phyloP scores from a whole-genome alignment of 1,140 invertebrate genomes.

The Zaprionus tsacasi region DNA sequence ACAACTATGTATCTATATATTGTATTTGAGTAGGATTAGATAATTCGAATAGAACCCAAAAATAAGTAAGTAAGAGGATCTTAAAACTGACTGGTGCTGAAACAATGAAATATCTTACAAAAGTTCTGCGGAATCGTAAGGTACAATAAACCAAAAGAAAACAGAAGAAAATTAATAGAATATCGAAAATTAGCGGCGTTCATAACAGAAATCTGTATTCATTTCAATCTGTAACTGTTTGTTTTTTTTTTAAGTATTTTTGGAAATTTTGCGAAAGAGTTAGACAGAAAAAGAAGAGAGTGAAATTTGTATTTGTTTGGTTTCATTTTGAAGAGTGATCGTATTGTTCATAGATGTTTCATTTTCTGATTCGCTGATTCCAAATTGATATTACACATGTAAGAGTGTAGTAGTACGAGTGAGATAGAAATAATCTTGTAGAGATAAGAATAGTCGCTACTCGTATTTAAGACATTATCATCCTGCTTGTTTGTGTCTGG shows the following conservation, averaged over 20 bases:
- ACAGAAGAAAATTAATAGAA: slow-evolving; percentile 5
- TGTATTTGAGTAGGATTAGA: slow-evolving; percentile 70
- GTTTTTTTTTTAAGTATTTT: slow-evolving; percentile 40
- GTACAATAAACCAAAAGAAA: slow-evolving; percentile 31
- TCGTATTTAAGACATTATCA: slow-evolving; percentile 52
- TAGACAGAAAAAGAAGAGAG: slow-evolving; percentile 66
- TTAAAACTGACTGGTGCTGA: slow-evolving; percentile 68
- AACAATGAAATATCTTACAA: slow-evolving; percentile 69
- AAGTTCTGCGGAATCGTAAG: slow-evolving; percentile 69
- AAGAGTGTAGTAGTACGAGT: slow-evolving; percentile 14
- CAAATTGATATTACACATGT: slow-evolving; percentile 25
- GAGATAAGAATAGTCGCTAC: slow-evolving; percentile 24
- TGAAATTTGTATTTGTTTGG: slow-evolving; percentile 57
- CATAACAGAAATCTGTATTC: slow-evolving; percentile 51
- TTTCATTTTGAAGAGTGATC: slow-evolving; percentile 44
- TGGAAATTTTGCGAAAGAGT: slow-evolving; percentile 68
- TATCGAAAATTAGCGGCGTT: slow-evolving; percentile 71
- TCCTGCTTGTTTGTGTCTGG: slow-evolving; percentile 68
- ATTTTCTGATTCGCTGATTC: slow-evolving; percentile 41
- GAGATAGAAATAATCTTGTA: slow-evolving; percentile 35
- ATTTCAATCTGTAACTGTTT: slow-evolving; percentile 41
- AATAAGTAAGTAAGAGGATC: slow-evolving; percentile 47
- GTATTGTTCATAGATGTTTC: slow-evolving; percentile 34
- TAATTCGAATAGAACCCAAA: slow-evolving; percentile 63
- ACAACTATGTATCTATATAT: slow-evolving; percentile 81